phyloP scores from a whole-genome alignment of 2,888 invertebrate genomes.

The Trichacis sp. region DNA sequence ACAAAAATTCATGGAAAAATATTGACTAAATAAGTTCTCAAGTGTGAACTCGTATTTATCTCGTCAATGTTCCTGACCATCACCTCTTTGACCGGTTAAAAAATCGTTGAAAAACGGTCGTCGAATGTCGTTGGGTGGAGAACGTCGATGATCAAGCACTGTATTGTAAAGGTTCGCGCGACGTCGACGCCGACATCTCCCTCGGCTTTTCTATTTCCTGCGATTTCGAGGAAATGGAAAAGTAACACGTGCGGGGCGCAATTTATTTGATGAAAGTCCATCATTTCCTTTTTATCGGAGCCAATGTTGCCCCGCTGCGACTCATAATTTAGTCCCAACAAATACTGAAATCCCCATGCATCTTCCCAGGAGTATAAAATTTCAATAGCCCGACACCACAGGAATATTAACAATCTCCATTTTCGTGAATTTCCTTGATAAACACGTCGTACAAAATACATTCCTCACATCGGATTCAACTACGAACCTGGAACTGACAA shows the following conservation, averaged over 20 bases:
- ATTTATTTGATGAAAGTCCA: slow-evolving; percentile 48
- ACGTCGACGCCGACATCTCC: slow-evolving; percentile 12
- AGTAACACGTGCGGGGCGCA: slow-evolving; percentile 40
- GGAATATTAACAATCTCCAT: no score
- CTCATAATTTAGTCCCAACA: slow-evolving; percentile 2
- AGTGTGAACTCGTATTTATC: no score
- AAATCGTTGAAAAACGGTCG: no score
- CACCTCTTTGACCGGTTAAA: not conserved
- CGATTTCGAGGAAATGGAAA: slow-evolving; percentile 52
- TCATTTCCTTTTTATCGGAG: slow-evolving; percentile 33
- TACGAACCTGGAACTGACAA: no score
- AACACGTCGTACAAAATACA: no score
- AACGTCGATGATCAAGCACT: slow-evolving; percentile 1
- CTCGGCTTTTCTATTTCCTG: slow-evolving; percentile 50
- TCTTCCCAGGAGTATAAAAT: no score
- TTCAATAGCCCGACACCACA: no score
- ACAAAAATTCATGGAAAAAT: no score
- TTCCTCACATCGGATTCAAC: no score
- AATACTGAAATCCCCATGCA: not conserved
- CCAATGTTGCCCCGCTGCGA: slow-evolving; percentile 3
- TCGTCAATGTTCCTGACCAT: no score
- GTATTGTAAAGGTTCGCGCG: not conserved
- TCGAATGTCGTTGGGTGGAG: not conserved
- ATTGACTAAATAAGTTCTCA: no score
- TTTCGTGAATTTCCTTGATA: no score